phyloP scores from a whole-genome alignment of 2,113 vertebrate species.

The Coreoperca whiteheadi region DNA sequence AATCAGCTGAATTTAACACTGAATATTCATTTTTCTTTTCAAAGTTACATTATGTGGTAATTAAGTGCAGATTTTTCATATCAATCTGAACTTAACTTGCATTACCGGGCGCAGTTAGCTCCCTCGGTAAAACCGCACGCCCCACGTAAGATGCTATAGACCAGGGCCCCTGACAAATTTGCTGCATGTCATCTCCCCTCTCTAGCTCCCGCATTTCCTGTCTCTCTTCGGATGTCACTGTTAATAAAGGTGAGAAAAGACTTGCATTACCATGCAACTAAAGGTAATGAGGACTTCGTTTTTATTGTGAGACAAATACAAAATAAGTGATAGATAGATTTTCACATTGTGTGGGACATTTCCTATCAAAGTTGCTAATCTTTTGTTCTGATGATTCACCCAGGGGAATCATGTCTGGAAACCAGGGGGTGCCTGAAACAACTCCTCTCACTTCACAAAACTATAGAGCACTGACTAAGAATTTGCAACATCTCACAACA shows the following conservation, averaged over 20 bases:
- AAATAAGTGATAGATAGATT: background rate
- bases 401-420: background rate
- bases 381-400: background rate
- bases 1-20: background rate
- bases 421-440: background rate
- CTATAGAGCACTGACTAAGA: background rate
- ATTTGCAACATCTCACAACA: conserved; percentile 13
- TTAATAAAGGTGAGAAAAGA: no score
- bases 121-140: no score
- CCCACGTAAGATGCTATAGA: no score
- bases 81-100: background rate
- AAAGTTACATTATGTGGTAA: background rate
- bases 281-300: background rate
- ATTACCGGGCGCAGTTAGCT: no score
- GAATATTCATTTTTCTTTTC: background rate
- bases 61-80: background rate
- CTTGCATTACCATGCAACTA: no score
- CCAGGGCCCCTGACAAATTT: no score
- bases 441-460: background rate
- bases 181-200: no score
- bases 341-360: background rate
- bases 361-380: background rate
- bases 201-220: no score
- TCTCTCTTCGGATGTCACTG: no score
- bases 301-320: background rate